phyloP scores from a whole-genome alignment of 2,113 vertebrate species.

The Antennarius striatus region DNA sequence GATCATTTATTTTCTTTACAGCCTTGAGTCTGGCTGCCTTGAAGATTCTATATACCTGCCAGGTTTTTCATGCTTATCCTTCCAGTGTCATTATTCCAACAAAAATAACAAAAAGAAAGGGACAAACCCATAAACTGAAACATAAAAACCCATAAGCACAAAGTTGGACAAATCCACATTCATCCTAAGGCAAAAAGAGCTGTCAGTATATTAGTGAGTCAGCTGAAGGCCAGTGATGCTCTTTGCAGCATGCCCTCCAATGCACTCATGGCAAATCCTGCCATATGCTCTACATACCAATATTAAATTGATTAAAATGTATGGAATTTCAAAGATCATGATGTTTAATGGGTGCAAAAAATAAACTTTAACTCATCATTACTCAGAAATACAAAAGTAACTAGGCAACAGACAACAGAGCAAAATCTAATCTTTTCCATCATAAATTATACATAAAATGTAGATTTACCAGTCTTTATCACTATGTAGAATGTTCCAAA shows the following conservation, averaged over 20 bases:
- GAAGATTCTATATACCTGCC: slow-evolving; percentile 46
- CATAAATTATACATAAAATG: too few species aligned
- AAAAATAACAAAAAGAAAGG: slow-evolving; percentile 11
- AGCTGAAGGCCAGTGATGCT: background rate
- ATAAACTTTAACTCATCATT: too few species aligned
- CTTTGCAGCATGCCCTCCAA: background rate
- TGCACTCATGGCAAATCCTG: background rate
- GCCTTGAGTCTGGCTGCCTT: slow-evolving; percentile 33
- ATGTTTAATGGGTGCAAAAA: too few species aligned
- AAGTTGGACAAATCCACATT: background rate
- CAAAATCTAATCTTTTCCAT: too few species aligned
- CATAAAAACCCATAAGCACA: background rate
- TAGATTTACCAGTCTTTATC: too few species aligned
- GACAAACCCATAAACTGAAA: slow-evolving; percentile 8
- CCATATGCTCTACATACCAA: background rate
- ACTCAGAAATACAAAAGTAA: too few species aligned
- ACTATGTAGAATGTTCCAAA: too few species aligned
- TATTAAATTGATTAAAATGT: too few species aligned
- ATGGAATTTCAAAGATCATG: too few species aligned
- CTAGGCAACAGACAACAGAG: too few species aligned
- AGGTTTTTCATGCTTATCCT: slow-evolving; percentile 41
- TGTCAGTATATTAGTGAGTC: background rate
- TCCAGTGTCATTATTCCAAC: slow-evolving; percentile 34
- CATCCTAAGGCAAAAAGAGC: background rate
- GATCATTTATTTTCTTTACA: slow-evolving; percentile 50